Evolutionary conservation across 2,888 invertebrate genomes (phyloP), one percentile per base, ranked within the genome.

Genomic region (Drosophila recens): DNA sequence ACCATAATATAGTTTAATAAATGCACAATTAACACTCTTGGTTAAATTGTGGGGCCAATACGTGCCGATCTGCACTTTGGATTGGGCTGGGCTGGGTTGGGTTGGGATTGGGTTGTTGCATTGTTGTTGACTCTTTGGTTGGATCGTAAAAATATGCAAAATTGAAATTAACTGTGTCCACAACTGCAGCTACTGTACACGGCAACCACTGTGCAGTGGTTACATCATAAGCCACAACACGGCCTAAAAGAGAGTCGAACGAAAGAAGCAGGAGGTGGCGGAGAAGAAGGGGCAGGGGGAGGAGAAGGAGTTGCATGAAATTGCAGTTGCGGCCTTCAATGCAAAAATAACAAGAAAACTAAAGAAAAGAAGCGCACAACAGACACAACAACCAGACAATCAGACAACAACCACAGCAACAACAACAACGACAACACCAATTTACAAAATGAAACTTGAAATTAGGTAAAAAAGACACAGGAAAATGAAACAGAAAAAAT

Each of bases 391-490:
- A 43, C 6, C 40, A 59, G 59, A 49, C 59, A 59, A 48, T 38
- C 48, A n/a, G 40, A 42, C 40, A 59, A 61, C 40, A 61, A 43
- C 27, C 27, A 48, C 27, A 42, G 46, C 34, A 11, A 15, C 27
- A 36, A n/a, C 45, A 9, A 17, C 48, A 46, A 57, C 45, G 40
- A 34, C 53, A 57, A 56, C 56, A 64, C 72, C 81, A 70, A 82
- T 77, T 75, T 71, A 77, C 62, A 73, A 46, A 66, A 66, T 46
- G 53, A 78, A 79, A 70, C 75, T 68, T 51, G 75, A 81, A 86
- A 86, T 84, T 83, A 81, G 87, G 76, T 79, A 86, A 86, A 83
- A 57, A 34, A 51, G 49, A 69, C 58, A 63, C 72, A 68, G 64
- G 56, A 71, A 75, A 83, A 67, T 63, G 53, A 74, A 74, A 67